Conservation (phyloP, 2,888 invertebrate genomes). For the Brachyopa scutellaris region DNA sequence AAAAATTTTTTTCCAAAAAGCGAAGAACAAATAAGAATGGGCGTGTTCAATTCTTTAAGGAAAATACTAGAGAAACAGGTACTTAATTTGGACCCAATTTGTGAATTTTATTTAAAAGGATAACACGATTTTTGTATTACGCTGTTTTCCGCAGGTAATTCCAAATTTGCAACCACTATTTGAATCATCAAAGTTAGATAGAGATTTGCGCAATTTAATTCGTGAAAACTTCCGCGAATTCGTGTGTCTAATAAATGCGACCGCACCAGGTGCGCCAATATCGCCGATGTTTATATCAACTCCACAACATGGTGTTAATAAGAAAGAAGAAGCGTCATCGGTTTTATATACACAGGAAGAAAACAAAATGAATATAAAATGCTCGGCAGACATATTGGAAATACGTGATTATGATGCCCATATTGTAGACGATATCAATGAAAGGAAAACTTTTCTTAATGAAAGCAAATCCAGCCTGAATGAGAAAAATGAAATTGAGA, state of each 20-base stretch:
- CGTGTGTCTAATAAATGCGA: slow-evolving; percentile 75
- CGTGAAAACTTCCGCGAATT: slow-evolving; percentile 96
- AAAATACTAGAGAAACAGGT: slow-evolving; percentile 89
- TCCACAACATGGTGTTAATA: slow-evolving; percentile 76
- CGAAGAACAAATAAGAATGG: slow-evolving; percentile 82
- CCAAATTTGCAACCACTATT: slow-evolving; percentile 85
- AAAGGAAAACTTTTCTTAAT: slow-evolving; percentile 75
- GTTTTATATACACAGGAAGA: slow-evolving; percentile 51
- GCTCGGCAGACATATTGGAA: slow-evolving; percentile 69
- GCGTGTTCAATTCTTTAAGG: slow-evolving; percentile 81
- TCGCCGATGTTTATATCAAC: slow-evolving; percentile 75
- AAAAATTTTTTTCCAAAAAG: slow-evolving; percentile 80
- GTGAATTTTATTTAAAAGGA: too few relatives aligned
- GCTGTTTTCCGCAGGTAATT: too few relatives aligned
- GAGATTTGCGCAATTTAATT: slow-evolving; percentile 88
- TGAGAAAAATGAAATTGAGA: slow-evolving; percentile 79
- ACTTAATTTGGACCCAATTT: too few relatives aligned
- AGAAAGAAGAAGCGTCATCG: slow-evolving; percentile 76
- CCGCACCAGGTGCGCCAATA: slow-evolving; percentile 73
- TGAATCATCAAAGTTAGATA: slow-evolving; percentile 85
- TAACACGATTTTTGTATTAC: too few relatives aligned
- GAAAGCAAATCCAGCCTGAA: too few relatives aligned
- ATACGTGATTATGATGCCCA: slow-evolving; percentile 34
- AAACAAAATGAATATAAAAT: slow-evolving; percentile 21
- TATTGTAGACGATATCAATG: slow-evolving; percentile 58